phyloP scores from a whole-genome alignment of 2,113 vertebrate species.

The Sander lucioperca region DNA sequence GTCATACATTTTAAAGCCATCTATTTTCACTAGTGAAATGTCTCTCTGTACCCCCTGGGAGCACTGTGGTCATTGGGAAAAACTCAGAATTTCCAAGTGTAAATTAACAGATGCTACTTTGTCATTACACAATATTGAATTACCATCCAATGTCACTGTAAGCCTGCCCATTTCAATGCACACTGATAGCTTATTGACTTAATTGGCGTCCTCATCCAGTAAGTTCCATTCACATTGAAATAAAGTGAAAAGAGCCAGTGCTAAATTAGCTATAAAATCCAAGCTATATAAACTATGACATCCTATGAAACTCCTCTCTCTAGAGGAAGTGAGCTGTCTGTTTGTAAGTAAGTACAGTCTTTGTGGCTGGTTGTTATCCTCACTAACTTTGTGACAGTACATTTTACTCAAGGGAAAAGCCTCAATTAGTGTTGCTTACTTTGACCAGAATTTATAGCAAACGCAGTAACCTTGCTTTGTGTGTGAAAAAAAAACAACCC shows the following conservation, averaged over 20 bases:
- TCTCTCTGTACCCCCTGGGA: neutral
- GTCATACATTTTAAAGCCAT: neutral
- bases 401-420: slow-evolving; percentile 10
- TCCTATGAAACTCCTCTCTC: neutral
- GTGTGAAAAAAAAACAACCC: neutral
- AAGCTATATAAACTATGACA: neutral
- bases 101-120: neutral
- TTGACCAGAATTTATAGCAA: slow-evolving; percentile 14
- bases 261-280: neutral
- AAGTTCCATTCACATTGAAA: neutral
- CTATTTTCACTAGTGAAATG: neutral
- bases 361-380: neutral
- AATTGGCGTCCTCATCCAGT: neutral
- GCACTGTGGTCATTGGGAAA: neutral
- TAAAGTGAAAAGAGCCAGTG: neutral
- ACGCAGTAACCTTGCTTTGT: slow-evolving; percentile 28
- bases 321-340: too few species aligned
- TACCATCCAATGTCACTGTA: neutral
- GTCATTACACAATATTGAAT: neutral
- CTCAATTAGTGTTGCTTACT: slow-evolving; percentile 26
- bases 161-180: neutral
- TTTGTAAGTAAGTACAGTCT: too few species aligned
- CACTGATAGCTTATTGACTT: neutral
- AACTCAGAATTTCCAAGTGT: neutral
- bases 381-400: slow-evolving; percentile 16